Conservation (phyloP, 2,797 vertebrate species). For the Pterois miles region DNA sequence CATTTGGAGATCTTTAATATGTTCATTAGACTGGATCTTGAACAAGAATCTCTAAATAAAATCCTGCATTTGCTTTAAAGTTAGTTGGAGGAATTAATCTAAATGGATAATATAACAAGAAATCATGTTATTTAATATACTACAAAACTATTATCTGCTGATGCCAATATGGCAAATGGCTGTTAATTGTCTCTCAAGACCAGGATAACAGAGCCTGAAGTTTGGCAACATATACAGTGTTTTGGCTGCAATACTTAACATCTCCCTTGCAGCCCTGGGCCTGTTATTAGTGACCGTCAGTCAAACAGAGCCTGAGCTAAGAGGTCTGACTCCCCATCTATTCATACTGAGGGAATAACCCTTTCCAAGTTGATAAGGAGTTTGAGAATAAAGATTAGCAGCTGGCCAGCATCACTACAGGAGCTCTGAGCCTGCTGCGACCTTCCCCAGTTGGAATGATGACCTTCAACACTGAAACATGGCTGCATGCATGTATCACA, state of each 20-base stretch:
- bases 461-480: conserved; percentile 67
- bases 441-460: conserved; percentile 60
- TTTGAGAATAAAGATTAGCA: not conserved
- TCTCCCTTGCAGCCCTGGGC: not conserved
- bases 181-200: not conserved
- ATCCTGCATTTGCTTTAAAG: not conserved
- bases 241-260: not conserved
- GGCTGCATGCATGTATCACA: conserved; percentile 33
- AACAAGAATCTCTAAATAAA: not conserved
- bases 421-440: conserved; percentile 45
- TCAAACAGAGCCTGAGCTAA: not conserved
- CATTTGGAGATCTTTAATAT: not conserved
- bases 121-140: no score
- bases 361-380: not conserved
- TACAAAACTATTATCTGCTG: not conserved
- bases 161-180: not conserved
- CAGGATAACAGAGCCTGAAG: not conserved
- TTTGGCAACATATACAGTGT: not conserved
- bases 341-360: not conserved
- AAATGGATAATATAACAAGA: not conserved
- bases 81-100: not conserved
- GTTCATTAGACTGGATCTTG: not conserved
- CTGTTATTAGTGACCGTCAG: conserved; percentile 21
- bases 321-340: not conserved
- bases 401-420: conserved; percentile 14